Evolutionary conservation across 2,888 invertebrate genomes (phyloP).

Genomic region (Amphimallon solstitiale): DNA sequence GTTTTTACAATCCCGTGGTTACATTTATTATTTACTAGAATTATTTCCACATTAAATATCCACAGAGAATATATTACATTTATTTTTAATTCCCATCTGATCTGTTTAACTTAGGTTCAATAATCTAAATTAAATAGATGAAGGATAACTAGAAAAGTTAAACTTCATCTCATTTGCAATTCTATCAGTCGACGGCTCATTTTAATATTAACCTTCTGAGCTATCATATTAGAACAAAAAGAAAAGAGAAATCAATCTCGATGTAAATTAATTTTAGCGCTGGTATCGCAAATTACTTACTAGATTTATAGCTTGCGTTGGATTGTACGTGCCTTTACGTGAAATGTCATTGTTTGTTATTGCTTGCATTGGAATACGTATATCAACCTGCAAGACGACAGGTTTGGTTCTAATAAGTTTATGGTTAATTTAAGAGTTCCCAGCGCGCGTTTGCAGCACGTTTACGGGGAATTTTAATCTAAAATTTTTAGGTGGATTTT

Average conservation of each 20-base stretch:
- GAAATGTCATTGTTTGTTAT: conserved; percentile 8
- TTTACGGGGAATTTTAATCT: too few species aligned
- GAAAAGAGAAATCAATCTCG: conserved; percentile 2
- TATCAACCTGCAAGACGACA: not conserved
- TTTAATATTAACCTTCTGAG: too few species aligned
- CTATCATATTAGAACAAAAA: not conserved
- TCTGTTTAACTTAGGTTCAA: too few species aligned
- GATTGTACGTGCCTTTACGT: not conserved
- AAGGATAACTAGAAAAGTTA: too few species aligned
- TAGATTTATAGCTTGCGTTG: conserved; percentile 3
- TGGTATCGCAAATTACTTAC: not conserved
- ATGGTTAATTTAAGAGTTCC: not conserved
- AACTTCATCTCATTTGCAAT: too few species aligned
- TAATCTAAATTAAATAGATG: too few species aligned
- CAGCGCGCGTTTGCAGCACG: not conserved
- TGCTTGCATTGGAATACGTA: not conserved
- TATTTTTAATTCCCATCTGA: too few species aligned
- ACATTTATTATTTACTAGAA: too few species aligned
- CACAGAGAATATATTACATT: too few species aligned
- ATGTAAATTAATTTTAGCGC: conserved; percentile 1
- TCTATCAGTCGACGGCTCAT: not conserved
- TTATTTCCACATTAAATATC: too few species aligned
- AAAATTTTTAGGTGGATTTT: too few species aligned
- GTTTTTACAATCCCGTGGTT: too few species aligned
- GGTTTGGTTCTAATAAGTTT: not conserved